Percentiles rank a stretch among this genome's conserved stretches.
Conservation (phyloP, 2,888 invertebrate genomes). For the Adelognathus sp. region DNA sequence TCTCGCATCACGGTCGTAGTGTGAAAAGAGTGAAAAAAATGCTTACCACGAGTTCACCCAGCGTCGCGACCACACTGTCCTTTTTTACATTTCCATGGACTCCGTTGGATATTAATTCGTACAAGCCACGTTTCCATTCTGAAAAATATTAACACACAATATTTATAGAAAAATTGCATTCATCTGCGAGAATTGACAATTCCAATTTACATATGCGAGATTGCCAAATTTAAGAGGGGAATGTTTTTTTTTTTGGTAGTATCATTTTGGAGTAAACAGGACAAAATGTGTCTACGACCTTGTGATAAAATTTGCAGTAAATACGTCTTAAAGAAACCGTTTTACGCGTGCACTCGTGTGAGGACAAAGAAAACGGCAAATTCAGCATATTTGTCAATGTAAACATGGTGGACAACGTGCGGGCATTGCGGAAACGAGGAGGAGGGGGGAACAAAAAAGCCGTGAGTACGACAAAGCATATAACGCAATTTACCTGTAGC, state of each 20-base stretch:
- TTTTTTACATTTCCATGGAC: conserved; percentile 89
- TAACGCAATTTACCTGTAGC: conserved; percentile 72
- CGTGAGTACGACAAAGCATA: conserved; percentile 6
- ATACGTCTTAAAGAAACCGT: neutral
- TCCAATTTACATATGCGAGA: too few species aligned
- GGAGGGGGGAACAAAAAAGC: neutral
- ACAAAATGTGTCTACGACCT: too few species aligned
- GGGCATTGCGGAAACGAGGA: conserved; percentile 3
- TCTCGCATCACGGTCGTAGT: neutral
- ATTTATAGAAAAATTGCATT: neutral
- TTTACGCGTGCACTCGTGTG: neutral
- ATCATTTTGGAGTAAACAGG: too few species aligned
- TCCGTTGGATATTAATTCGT: conserved; percentile 91
- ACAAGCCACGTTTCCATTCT: conserved; percentile 88
- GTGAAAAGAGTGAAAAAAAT: conserved; percentile 16
- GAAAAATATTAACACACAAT: conserved; percentile 82
- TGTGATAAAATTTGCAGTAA: neutral
- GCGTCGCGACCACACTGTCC: conserved; percentile 88
- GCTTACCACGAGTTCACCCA: conserved; percentile 91
- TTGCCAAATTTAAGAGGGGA: too few species aligned
- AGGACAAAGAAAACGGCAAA: conserved; percentile 13
- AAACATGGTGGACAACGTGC: conserved; percentile 43
- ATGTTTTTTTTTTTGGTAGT: too few species aligned
- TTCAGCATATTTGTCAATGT: conserved; percentile 2
- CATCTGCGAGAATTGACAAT: too few species aligned